Conservation (phyloP, 2,797 vertebrate genomes). For the Simalia tracyae region DNA sequence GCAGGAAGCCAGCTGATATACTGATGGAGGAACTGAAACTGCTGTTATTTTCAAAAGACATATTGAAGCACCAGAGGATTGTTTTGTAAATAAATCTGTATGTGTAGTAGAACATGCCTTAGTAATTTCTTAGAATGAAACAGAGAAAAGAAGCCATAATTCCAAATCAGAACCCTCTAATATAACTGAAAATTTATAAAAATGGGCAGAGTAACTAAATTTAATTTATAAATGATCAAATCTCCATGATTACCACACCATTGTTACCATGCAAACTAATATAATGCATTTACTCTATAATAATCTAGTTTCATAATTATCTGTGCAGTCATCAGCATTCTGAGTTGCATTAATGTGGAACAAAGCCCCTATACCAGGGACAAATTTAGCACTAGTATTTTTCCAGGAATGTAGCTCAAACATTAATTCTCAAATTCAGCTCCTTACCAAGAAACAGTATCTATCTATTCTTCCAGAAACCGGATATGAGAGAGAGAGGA, state of each 20-base stretch:
- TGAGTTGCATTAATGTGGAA: background rate
- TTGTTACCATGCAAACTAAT: background rate
- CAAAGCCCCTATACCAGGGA: background rate
- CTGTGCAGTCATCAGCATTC: background rate
- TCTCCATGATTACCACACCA: background rate
- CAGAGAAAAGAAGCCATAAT: background rate
- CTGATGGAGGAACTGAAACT: conserved; percentile 4
- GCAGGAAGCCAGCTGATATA: conserved; percentile 1
- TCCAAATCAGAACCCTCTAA: background rate
- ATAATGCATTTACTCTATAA: background rate
- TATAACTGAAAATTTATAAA: rapidly evolving
- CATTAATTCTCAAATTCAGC: background rate
- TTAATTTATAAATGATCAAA: background rate
- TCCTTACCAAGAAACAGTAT: background rate
- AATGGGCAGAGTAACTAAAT: background rate
- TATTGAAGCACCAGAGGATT: background rate
- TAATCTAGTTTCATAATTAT: background rate
- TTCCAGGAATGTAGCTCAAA: background rate
- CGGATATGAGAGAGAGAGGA: background rate
- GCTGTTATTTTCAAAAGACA: background rate
- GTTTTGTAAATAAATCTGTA: background rate
- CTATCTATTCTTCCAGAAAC: background rate
- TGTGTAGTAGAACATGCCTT: background rate
- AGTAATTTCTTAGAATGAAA: background rate
- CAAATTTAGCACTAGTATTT: background rate